Percentiles rank a stretch among this genome's conserved stretches.
Evolutionary conservation across 2,797 vertebrate species (phyloP).

Genomic region (Xenentodon cancila): DNA sequence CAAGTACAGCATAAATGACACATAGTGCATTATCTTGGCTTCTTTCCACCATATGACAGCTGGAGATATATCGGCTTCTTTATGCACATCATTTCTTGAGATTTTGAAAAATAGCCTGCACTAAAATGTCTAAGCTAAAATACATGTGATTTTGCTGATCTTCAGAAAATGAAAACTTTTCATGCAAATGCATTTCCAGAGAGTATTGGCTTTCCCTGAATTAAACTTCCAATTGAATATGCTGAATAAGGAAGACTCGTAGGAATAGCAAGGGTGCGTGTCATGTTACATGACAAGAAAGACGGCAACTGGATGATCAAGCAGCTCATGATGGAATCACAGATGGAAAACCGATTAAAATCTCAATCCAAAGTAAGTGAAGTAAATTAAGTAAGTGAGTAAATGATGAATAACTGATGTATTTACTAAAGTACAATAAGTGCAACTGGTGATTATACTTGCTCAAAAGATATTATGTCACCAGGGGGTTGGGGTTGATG

Average conservation of each 20-base stretch:
- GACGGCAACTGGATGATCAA: slow-evolving; percentile 1
- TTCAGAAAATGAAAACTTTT: slow-evolving; percentile 3
- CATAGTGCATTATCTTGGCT: too few species aligned
- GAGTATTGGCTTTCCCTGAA: not conserved
- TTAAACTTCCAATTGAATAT: not conserved
- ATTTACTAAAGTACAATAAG: too few species aligned
- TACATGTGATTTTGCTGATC: slow-evolving; percentile 10
- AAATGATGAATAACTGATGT: too few species aligned
- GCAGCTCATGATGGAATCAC: not conserved
- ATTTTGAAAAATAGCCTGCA: not conserved
- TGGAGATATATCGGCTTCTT: not conserved
- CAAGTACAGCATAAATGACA: too few species aligned
- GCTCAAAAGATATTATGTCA: too few species aligned
- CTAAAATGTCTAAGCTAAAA: not conserved
- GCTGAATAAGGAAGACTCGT: not conserved
- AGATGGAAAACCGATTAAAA: too few species aligned
- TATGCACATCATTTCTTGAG: not conserved
- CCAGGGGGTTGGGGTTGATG: too few species aligned
- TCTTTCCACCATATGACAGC: not conserved
- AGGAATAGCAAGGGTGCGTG: not conserved
- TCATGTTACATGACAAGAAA: slow-evolving; percentile 17
- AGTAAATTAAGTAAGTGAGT: too few species aligned
- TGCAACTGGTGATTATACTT: too few species aligned
- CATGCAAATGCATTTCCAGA: not conserved
- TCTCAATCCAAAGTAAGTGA: too few species aligned